phyloP scores from a whole-genome alignment of 2,113 vertebrate genomes.

The Coptodon rendalli region DNA sequence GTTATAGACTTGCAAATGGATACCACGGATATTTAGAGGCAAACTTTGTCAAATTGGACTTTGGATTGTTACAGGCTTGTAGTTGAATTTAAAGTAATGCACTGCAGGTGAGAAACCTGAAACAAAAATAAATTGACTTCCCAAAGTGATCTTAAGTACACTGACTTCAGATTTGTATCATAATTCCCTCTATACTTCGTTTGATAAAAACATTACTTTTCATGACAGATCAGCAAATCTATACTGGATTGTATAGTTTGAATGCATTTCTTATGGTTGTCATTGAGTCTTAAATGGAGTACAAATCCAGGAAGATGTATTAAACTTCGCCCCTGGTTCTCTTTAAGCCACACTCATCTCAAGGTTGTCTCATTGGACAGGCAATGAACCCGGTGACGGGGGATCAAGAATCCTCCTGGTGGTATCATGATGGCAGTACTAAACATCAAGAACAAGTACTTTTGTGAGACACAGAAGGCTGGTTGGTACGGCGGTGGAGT shows the following conservation, averaged over 20 bases:
- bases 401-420: neutral
- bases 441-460: neutral
- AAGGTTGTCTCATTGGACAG: neutral
- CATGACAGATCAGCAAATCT: neutral
- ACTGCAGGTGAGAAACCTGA: neutral
- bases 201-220: neutral
- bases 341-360: neutral
- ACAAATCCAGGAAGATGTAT: constrained; percentile 25
- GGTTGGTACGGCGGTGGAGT: neutral
- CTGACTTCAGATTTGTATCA: neutral
- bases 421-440: neutral
- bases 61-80: neutral
- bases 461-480: neutral
- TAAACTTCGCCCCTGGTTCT: constrained; percentile 22
- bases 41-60: neutral
- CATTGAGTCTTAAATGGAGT: constrained; percentile 10
- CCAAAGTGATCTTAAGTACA: neutral
- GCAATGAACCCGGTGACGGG: neutral
- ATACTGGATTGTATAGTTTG: constrained; percentile 7
- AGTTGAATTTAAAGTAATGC: neutral
- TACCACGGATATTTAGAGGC: neutral
- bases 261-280: constrained; percentile 5
- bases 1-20: neutral
- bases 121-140: neutral
- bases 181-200: neutral